These are phyloP conservation scores for Paramisgurnus dabryanus DNA, from an alignment of 2,113 vertebrate species.

Conservation along the genomic window DNA sequence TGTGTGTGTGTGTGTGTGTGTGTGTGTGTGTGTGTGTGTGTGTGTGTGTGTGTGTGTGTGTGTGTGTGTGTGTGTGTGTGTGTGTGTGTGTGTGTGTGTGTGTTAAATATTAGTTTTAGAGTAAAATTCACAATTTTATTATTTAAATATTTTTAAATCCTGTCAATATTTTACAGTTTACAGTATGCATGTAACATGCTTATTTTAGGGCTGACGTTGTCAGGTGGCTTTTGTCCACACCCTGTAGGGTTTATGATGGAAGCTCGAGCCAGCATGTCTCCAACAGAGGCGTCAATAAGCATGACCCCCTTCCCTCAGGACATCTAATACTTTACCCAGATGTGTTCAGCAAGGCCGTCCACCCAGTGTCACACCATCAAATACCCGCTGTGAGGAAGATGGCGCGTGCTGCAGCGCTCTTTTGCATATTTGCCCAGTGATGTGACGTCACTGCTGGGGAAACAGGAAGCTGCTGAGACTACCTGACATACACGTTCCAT, in stretches of 20 bases:
- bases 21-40: no score
- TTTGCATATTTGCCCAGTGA: slow-evolving; percentile 75
- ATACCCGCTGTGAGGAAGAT: slow-evolving; percentile 36
- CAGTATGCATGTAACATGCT: slow-evolving; percentile 51
- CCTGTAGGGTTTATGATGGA: slow-evolving; percentile 57
- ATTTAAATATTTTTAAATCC: no score
- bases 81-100: no score
- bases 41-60: no score
- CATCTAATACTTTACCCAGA: slow-evolving; percentile 75
- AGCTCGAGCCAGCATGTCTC: slow-evolving; percentile 65
- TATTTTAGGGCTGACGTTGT: slow-evolving; percentile 51
- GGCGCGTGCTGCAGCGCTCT: slow-evolving; percentile 32
- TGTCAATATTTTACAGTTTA: neutral
- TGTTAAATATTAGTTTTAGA: no score
- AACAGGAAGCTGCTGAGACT: slow-evolving; percentile 74
- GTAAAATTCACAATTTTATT: no score
- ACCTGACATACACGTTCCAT: slow-evolving; percentile 53
- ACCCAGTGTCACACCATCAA: slow-evolving; percentile 47
- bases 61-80: no score
- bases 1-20: no score
- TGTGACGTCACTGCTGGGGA: slow-evolving; percentile 75
- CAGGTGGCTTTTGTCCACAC: slow-evolving; percentile 56
- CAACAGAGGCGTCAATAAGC: slow-evolving; percentile 62
- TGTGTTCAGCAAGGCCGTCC: slow-evolving; percentile 57
- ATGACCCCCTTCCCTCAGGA: slow-evolving; percentile 62